These are phyloP conservation scores for Norana najaformis DNA, from an alignment of 2,888 invertebrate species.

Conservation along the genomic window DNA sequence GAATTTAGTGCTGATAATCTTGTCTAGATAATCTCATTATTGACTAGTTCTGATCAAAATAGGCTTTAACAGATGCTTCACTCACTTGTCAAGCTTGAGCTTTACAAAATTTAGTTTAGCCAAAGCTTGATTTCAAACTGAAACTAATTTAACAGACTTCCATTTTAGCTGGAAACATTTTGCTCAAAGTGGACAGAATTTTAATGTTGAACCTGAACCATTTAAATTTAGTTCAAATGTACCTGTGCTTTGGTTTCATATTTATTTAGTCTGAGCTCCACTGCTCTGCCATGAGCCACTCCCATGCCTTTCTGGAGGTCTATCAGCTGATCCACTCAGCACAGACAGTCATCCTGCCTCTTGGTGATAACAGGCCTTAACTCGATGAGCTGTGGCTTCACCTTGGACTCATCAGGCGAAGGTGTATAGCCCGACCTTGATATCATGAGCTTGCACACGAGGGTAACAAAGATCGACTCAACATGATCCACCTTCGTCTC, in stretches of 20 bases:
- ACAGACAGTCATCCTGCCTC: conserved; percentile 27
- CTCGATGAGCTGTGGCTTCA: conserved; percentile 34
- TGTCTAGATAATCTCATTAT: no score
- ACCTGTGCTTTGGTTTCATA: background rate
- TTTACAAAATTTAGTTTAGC: no score
- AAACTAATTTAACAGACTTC: background rate
- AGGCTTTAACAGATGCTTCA: no score
- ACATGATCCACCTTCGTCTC: conserved; percentile 77
- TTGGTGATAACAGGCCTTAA: conserved; percentile 31
- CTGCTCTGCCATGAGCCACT: background rate
- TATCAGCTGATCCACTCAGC: background rate
- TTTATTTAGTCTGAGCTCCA: background rate
- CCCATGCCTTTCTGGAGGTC: background rate
- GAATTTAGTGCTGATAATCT: background rate
- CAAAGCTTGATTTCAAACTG: background rate
- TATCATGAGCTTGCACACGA: conserved; percentile 73
- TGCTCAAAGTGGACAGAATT: background rate
- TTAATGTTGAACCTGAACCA: background rate
- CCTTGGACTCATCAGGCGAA: conserved; percentile 28
- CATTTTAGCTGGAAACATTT: background rate
- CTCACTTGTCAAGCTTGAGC: no score
- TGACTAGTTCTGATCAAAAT: background rate
- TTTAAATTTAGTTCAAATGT: background rate
- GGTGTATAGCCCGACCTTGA: conserved; percentile 30
- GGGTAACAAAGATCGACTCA: conserved; percentile 79